phyloP scores from a whole-genome alignment of 2,888 invertebrate species.

The Watsonalla cultraria region DNA sequence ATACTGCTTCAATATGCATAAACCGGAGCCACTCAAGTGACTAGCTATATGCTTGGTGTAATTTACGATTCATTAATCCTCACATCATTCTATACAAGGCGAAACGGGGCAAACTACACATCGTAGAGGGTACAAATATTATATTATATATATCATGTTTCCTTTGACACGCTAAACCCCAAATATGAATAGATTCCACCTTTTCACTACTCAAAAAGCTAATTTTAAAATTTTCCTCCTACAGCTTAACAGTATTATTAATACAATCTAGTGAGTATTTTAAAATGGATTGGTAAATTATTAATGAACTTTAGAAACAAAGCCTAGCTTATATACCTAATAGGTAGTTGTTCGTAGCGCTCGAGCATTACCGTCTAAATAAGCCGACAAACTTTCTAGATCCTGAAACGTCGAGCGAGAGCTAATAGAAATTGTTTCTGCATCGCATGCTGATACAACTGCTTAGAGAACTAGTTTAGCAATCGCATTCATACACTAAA shows the following conservation, averaged over 20 bases:
- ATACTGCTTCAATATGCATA: conserved; percentile 36
- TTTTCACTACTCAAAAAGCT: no score
- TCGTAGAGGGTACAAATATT: no score
- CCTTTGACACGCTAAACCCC: no score
- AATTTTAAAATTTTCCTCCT: no score
- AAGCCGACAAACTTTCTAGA: background rate
- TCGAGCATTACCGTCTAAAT: background rate
- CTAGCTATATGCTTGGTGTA: background rate
- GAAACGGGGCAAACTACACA: no score
- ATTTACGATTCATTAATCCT: background rate
- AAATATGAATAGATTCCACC: no score
- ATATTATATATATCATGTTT: no score
- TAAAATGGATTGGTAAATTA: no score
- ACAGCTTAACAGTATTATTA: no score
- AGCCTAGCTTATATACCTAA: no score
- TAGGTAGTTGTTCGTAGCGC: background rate
- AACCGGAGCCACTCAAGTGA: conserved; percentile 26
- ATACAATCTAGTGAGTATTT: no score
- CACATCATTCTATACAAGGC: background rate
- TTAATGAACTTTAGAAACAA: no score
- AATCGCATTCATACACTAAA: conserved; percentile 12
- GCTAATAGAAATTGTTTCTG: conserved; percentile 14
- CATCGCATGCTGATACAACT: conserved; percentile 12
- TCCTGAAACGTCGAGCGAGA: conserved; percentile 9
- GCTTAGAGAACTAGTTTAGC: conserved; percentile 9